Conservation (phyloP, 2,797 vertebrate genomes). For the Poecilia picta region DNA sequence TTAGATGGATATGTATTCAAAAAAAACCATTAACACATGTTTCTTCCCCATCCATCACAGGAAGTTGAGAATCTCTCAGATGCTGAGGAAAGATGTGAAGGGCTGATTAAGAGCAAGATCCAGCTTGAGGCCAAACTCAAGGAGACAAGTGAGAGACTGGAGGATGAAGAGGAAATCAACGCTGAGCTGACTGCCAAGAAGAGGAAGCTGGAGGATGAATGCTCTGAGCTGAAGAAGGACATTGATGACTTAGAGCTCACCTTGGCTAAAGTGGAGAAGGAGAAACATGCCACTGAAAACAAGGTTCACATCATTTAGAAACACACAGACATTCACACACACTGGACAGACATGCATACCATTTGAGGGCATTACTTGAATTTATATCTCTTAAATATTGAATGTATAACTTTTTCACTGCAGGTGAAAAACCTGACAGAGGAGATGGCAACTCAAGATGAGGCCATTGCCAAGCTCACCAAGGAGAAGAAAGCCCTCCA, state of each 20-base stretch:
- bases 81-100: conserved; percentile 89
- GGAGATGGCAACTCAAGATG: conserved; percentile 87
- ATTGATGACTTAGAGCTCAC: conserved; percentile 81
- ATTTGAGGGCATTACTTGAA: too few species aligned
- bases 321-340: too few species aligned
- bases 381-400: too few species aligned
- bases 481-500: conserved; percentile 81
- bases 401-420: conserved; percentile 35
- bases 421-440: conserved; percentile 88
- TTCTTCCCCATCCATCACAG: conserved; percentile 29
- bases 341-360: too few species aligned
- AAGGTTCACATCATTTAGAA: conserved; percentile 56
- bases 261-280: conserved; percentile 80
- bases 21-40: too few species aligned
- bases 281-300: conserved; percentile 82
- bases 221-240: conserved; percentile 77
- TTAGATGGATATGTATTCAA: too few species aligned
- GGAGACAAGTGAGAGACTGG: conserved; percentile 65
- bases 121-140: conserved; percentile 89
- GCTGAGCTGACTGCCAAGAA: conserved; percentile 4
- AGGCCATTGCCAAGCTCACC: conserved; percentile 83
- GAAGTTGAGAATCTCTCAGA: conserved; percentile 74
- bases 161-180: conserved; percentile 13
- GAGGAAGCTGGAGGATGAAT: conserved; percentile 55
- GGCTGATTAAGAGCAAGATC: conserved; percentile 86